These are phyloP conservation scores for Nipponia nippon DNA, from an alignment of 2,113 vertebrate species.

Conservation along the genomic window DNA sequence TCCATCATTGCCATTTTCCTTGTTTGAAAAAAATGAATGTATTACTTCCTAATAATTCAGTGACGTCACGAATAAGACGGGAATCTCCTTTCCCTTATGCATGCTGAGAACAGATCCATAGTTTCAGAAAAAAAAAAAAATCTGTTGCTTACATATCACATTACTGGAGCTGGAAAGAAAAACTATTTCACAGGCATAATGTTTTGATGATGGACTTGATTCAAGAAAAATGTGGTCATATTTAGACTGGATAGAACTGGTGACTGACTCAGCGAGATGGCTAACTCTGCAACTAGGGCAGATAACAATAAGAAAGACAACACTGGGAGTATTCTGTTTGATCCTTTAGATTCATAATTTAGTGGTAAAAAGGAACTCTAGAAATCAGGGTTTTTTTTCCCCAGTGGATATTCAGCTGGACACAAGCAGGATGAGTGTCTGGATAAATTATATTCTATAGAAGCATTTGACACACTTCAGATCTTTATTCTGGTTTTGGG, in stretches of 20 bases:
- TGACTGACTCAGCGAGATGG: not conserved
- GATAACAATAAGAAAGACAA: not conserved
- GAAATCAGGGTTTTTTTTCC: not conserved
- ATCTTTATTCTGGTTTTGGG: not conserved
- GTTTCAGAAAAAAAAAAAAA: not conserved
- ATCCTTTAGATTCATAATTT: not conserved
- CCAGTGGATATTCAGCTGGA: not conserved
- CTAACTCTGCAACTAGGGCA: not conserved
- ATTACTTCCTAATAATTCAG: not conserved
- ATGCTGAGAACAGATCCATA: not conserved
- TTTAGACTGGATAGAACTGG: not conserved
- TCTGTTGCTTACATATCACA: not conserved
- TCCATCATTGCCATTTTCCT: not conserved
- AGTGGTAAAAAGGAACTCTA: not conserved
- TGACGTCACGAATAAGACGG: not conserved
- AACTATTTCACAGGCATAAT: not conserved
- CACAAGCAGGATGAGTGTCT: not conserved
- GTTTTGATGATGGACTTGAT: not conserved
- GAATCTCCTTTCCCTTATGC: not conserved
- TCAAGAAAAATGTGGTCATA: slow-evolving; percentile 16
- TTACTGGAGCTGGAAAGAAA: not conserved
- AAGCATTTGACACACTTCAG: not conserved
- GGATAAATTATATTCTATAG: not conserved
- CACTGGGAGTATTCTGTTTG: not conserved
- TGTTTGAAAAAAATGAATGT: not conserved